phyloP scores from a whole-genome alignment of 2,113 vertebrate species.

The Oxyruncus cristatus region DNA sequence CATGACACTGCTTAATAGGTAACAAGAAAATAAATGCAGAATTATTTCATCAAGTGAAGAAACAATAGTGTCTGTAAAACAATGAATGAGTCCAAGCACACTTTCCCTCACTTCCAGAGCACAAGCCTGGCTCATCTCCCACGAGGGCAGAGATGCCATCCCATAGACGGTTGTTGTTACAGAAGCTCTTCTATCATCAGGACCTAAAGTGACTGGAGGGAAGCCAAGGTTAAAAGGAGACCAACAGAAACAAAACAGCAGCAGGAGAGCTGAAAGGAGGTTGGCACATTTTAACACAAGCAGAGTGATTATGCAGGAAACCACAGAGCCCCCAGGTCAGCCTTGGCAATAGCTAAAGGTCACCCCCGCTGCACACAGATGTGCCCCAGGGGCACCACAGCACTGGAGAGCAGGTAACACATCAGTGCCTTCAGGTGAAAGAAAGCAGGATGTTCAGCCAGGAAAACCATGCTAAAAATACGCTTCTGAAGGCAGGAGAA shows the following conservation, averaged over 20 bases:
- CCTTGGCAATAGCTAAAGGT: not conserved
- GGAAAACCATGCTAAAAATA: not conserved
- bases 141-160: not conserved
- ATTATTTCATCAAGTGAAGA: not conserved
- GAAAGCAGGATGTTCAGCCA: not conserved
- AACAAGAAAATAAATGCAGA: not conserved
- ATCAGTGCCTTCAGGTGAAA: not conserved
- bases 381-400: not conserved
- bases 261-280: not conserved
- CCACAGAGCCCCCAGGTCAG: not conserved
- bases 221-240: conserved; percentile 55
- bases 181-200: not conserved
- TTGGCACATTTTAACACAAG: conserved; percentile 11
- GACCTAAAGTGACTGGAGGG: not conserved
- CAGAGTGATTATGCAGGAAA: not conserved
- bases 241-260: conserved; percentile 21
- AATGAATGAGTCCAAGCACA: not conserved
- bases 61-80: not conserved
- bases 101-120: not conserved
- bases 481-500: not conserved
- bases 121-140: not conserved
- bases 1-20: not conserved
- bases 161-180: not conserved
- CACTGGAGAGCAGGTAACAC: not conserved
- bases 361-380: not conserved